Percentiles rank a stretch among this genome's conserved stretches.
These are phyloP conservation scores for Andrena dorsata DNA, from an alignment of 2,888 invertebrate genomes.

Conservation along the genomic window DNA sequence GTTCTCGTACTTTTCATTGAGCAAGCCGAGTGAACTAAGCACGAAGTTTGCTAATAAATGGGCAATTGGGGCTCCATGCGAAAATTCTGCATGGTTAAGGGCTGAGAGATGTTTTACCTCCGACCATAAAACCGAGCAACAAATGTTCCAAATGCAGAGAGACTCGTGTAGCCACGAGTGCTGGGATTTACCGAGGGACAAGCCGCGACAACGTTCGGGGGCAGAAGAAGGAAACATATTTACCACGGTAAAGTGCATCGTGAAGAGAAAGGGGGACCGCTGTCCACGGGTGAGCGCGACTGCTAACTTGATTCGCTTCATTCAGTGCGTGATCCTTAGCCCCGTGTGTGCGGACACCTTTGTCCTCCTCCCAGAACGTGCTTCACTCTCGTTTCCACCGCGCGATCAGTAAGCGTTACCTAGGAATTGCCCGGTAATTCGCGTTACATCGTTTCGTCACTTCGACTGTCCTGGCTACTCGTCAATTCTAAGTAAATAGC, in stretches of 20 bases:
- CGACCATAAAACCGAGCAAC: not conserved
- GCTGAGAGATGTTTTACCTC: not conserved
- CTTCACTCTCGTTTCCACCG: not conserved
- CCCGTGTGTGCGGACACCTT: slow-evolving; percentile 73
- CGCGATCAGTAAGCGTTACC: too few species aligned
- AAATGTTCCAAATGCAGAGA: not conserved
- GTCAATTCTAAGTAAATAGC: not conserved
- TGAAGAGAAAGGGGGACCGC: slow-evolving; percentile 80
- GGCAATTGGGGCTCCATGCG: too few species aligned
- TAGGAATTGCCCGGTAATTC: too few species aligned
- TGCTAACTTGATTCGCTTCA: slow-evolving; percentile 77
- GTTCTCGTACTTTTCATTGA: too few species aligned
- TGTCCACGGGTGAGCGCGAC: slow-evolving; percentile 55
- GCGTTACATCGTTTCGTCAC: not conserved
- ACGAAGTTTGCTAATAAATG: too few species aligned
- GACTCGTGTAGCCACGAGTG: not conserved
- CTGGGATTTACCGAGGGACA: not conserved
- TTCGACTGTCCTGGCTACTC: not conserved
- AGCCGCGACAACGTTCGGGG: slow-evolving; percentile 44
- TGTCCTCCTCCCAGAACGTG: slow-evolving; percentile 4
- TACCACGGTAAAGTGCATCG: slow-evolving; percentile 72
- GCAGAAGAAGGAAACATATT: slow-evolving; percentile 64
- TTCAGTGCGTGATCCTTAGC: slow-evolving; percentile 82
- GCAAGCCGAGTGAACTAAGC: too few species aligned
- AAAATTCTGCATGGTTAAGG: not conserved